phyloP scores from a whole-genome alignment of 2,113 vertebrate species.

The Podarcis cretensis region DNA sequence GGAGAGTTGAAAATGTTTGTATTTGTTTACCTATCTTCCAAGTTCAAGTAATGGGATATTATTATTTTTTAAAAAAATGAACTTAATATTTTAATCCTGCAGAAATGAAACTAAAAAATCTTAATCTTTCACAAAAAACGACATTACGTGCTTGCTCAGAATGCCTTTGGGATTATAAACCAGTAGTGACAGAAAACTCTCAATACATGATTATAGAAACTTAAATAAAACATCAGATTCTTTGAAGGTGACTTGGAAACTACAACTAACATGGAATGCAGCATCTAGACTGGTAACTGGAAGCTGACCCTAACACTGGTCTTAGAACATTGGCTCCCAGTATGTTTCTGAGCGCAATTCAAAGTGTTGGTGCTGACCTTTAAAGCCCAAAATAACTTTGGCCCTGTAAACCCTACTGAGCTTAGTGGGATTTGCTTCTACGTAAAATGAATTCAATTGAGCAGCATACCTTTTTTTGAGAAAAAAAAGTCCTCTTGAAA shows the following conservation, averaged over 20 bases:
- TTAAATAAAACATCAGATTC: neutral
- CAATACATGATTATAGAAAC: neutral
- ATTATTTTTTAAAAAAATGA: neutral
- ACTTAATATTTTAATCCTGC: neutral
- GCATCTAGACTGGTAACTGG: no score
- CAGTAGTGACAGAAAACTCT: neutral
- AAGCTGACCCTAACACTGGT: no score
- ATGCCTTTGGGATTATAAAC: neutral
- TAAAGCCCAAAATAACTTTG: no score
- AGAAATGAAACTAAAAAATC: neutral
- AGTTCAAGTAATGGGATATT: neutral
- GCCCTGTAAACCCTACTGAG: neutral
- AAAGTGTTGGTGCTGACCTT: no score
- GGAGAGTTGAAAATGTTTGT: neutral
- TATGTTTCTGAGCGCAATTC: no score
- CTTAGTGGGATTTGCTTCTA: neutral
- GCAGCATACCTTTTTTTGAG: constrained; percentile 8
- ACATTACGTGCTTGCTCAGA: neutral
- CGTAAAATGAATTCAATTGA: neutral
- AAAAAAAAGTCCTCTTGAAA: neutral
- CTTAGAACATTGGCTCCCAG: no score
- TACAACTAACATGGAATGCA: no score
- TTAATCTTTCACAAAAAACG: neutral
- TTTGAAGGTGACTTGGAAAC: neutral
- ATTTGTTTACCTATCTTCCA: neutral